Base-by-base conservation (phyloP, 2,113 vertebrate genomes). In the Sinosuthora webbiana region DNA sequence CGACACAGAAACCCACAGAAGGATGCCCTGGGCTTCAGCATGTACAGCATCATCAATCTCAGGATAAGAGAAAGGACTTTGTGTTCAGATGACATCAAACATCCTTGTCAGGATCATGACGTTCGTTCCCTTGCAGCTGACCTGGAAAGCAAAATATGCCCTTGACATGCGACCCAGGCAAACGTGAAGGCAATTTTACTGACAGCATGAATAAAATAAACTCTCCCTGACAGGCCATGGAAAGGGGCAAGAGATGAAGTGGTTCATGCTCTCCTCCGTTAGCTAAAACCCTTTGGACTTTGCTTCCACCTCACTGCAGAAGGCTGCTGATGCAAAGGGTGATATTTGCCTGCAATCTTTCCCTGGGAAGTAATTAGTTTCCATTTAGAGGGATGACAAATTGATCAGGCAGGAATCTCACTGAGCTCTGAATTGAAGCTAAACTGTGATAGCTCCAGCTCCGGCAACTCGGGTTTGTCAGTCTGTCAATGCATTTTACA, bases 371-470 rank as follows among this genome's bases (percentile, higher is more conserved):
- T 97, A 98, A 98, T 99, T 98, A 98, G 97, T 98, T 98, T 98
- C 98, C 98, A 98, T 98, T 98, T 98, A 98, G 97, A 97, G 89
- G 97, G 97, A 98, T 98, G 98, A 98, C 98, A 98, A 98, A 98
- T 98, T 97, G 98, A 98, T 98, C 94, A 96, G 97, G 97, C 96
- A 98, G 97, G 95, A 98, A 96, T 97, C 97, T 97, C 96, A 97
- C 98, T 93, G 97, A 96, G 97, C 97, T 97, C 98, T 83, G 95
- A 98, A 98, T 96, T 96, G 97, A 97, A 97, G 97, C 97, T 97
- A 97, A 98, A 97, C 97, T 92, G 90, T 33, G 92, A 97, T 97
- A 98, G 98, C 97, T 94, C 75, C 92, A 76, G 95, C 93, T 95
- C 95, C 93, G 96, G 97, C 97, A 95, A 97, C 96, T 97, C 95